Percentiles rank a stretch among this genome's conserved stretches.
Evolutionary conservation across 2,888 invertebrate genomes (phyloP).

Genomic region (Mellilla xanthometata): DNA sequence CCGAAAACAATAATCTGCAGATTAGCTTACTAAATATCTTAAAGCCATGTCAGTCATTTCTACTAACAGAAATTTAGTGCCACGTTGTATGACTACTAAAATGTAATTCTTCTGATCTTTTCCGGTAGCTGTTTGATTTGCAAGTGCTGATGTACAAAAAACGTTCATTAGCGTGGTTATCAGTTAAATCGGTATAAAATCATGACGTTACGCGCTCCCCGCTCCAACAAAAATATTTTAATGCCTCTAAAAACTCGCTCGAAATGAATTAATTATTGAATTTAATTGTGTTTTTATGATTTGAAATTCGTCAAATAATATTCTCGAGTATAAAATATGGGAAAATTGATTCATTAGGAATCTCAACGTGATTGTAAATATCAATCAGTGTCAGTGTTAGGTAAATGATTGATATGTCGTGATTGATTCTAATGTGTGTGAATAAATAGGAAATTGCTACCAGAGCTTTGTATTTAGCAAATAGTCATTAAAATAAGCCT

Average conservation of each 20-base stretch:
- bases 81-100: background rate
- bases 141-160: constrained; percentile 22
- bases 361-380: constrained; percentile 20
- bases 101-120: constrained; percentile 26
- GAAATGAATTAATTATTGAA: constrained; percentile 17
- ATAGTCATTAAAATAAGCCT: constrained; percentile 2
- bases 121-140: constrained; percentile 27
- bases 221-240: constrained; percentile 23
- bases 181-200: constrained; percentile 12
- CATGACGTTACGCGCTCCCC: constrained; percentile 6
- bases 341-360: constrained; percentile 28
- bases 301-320: constrained; percentile 21
- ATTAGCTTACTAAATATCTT: no score
- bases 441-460: constrained; percentile 11
- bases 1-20: no score
- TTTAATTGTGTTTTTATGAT: constrained; percentile 28
- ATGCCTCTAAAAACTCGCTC: constrained; percentile 15
- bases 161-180: constrained; percentile 23
- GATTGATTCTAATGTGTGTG: constrained; percentile 18
- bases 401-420: constrained; percentile 7
- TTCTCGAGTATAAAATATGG: constrained; percentile 22
- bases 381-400: constrained; percentile 21
- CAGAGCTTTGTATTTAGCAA: constrained; percentile 2
- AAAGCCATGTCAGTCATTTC: no score
- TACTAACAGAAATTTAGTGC: no score